A percentile compares a stretch with the other conserved stretches of the same genome.
phyloP scores from a whole-genome alignment of 2,797 vertebrate genomes.

The Microcaecilia unicolor region DNA sequence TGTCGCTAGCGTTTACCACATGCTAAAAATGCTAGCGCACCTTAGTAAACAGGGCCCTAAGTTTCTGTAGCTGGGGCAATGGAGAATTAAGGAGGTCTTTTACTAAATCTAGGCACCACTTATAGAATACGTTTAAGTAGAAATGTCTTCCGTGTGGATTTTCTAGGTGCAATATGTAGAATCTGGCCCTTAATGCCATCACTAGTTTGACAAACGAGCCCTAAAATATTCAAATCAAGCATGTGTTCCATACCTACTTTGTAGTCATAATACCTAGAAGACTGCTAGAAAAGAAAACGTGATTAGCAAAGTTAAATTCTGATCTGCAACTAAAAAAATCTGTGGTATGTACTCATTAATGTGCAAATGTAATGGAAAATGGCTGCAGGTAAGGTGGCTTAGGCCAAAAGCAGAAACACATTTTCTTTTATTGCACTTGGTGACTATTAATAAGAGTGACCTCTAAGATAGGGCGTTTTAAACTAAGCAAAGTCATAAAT shows the following conservation, averaged over 20 bases:
- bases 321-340: constrained; percentile 60
- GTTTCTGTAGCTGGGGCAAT: no score
- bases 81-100: no score
- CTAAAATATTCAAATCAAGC: not conserved
- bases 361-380: constrained; percentile 67
- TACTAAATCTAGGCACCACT: no score
- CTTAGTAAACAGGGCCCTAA: no score
- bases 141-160: no score
- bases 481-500: constrained; percentile 55
- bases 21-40: no score
- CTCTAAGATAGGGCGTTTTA: constrained; percentile 58
- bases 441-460: constrained; percentile 57
- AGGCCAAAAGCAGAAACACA: constrained; percentile 59
- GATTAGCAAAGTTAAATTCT: constrained; percentile 42
- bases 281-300: constrained; percentile 43
- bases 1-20: no score
- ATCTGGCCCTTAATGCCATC: no score
- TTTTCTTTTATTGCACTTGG: constrained; percentile 57
- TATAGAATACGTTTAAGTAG: no score
- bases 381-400: constrained; percentile 54
- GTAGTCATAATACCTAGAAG: no score
- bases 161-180: no score
- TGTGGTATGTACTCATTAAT: constrained; percentile 55
- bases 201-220: constrained; percentile 1
- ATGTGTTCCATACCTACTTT: no score